Base-by-base conservation (phyloP, 2,797 vertebrate species). In the Cetoscarus ocellatus region DNA sequence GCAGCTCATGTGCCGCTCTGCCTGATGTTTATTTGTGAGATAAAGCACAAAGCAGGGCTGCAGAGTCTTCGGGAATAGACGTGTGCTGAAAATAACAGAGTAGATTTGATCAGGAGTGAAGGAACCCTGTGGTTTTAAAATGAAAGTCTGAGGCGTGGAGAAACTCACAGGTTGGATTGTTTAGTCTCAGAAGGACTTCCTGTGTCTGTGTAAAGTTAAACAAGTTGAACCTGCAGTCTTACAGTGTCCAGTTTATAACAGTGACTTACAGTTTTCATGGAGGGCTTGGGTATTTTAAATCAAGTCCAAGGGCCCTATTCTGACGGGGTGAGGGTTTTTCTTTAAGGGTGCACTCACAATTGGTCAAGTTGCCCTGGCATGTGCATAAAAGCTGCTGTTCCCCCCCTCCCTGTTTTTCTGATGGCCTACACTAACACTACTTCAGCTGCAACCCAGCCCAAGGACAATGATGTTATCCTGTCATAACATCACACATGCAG, bases 21-120 rank as follows among this genome's bases (percentile, higher is more conserved):
- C 57, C 40, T 67, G 55, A 73, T 81, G 79, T 76, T 83, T 77
- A 58, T 75, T 76, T 44, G 52, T 50, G 53, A 61, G 48, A 73
- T 70, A 78, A n/a, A n/a, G n/a, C n/a, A n/a, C n/a, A n/a, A n/a
- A 19, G 42, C 7, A 5, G 45, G 27, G 18, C 11, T 45, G 61
- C 52, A 39, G 63, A 59, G 67, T 61, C 39, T 40, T 58, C 42
- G 59, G 56, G 70, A 70, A 44, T 57, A 62, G 64, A 75, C 52
- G 62, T 14, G 38, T 36, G 47, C 35, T 56, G 69, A 62, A 57
- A 61, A 27, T 3, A 4, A 54, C 56, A 35, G 61, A 63, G 47
- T 55, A 65, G 35, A 70, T 54, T 56, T 36, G 63, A 74, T 75
- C 49, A 35, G 56, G 74, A 38, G 10, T 40, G 36, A 40, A 78